Evolutionary conservation across 2,113 vertebrate species (phyloP), one percentile per base, ranked within the genome.

Genomic region (Beaufortia kweichowensis): DNA sequence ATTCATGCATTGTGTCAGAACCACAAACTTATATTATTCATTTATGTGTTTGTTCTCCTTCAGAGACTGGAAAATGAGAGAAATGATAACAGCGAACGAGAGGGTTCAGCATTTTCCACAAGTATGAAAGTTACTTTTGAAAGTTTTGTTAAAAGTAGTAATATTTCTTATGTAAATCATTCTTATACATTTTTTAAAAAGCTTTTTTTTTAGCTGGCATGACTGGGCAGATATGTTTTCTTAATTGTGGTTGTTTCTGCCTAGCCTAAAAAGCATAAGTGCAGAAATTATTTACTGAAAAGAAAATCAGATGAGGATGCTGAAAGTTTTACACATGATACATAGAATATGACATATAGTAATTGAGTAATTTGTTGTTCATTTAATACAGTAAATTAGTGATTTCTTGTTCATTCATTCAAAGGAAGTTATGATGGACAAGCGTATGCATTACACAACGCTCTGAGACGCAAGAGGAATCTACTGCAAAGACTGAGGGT

Each of bases 1-100:
- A 12, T 39, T 50, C 43, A 67, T 10, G 5, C n/a, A n/a, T 28
- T 3, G n/a, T 7, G 7, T n/a, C 3, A 14, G 41, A n/a, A 19
- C 14, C 28, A 35, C 3, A 69, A 3, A 33, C 3, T 23, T 2
- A 10, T 17, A 33, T 35, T 6, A 8, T 24, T 7, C 0, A 39
- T 39, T 17, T 19, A 29, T 66, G 14, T 67, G 50, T 68, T 31
- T 55, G 9, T 65, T 59, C n/a, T 50, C 26, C 11, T 78, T 83
- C 64, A 96, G 94, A 94, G 89, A 81, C 89, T 95, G 80, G 89
- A 92, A 80, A 92, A 90, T 57, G 90, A 94, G 26, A 88, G 86
- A 70, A 86, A 92, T 35, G 86, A 86, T 17, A 26, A 87, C 70
- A 88, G 88, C 5, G 56, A 71, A 60, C 83, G 86, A 35, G 76